Evolutionary conservation across 1,140 invertebrate species (phyloP).

Genomic region (Drosophila ironensis): DNA sequence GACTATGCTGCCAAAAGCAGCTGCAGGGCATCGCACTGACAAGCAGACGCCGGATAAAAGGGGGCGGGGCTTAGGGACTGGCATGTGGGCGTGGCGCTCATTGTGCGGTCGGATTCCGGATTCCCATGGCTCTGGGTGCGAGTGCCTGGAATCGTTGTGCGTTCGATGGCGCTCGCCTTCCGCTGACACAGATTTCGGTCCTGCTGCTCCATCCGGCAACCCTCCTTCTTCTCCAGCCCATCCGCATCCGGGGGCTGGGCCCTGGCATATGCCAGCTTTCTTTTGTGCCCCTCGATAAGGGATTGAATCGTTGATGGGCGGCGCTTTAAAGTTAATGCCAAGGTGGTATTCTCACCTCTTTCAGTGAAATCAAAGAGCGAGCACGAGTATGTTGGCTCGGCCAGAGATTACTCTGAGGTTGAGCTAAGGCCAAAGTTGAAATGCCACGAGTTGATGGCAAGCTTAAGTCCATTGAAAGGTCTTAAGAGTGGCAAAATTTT

Average conservation of each 20-base stretch:
- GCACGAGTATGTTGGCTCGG: not conserved
- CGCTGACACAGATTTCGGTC: constrained; percentile 59
- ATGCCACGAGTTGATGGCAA: not conserved
- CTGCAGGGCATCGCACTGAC: constrained; percentile 35
- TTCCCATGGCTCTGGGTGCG: constrained; percentile 10
- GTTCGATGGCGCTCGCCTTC: constrained; percentile 21
- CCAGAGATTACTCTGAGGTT: constrained; percentile 23
- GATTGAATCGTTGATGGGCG: constrained; percentile 28
- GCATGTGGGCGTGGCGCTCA: constrained; percentile 36
- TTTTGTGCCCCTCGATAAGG: constrained; percentile 23
- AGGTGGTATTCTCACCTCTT: constrained; percentile 1
- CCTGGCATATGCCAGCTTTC: constrained; percentile 24
- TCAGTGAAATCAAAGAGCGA: not conserved
- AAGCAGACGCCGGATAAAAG: not conserved
- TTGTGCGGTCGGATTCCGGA: constrained; percentile 26
- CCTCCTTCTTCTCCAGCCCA: no score
- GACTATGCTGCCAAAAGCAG: constrained; percentile 61
- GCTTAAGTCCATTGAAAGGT: not conserved
- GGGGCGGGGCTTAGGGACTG: not conserved
- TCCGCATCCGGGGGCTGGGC: not conserved
- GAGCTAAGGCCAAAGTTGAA: not conserved
- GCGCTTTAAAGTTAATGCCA: constrained; percentile 40
- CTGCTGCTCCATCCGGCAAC: no score
- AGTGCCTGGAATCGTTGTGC: constrained; percentile 45
- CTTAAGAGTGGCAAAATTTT: not conserved